Conservation (phyloP, 2,797 vertebrate genomes). For the Coranthus polyacanthus region DNA sequence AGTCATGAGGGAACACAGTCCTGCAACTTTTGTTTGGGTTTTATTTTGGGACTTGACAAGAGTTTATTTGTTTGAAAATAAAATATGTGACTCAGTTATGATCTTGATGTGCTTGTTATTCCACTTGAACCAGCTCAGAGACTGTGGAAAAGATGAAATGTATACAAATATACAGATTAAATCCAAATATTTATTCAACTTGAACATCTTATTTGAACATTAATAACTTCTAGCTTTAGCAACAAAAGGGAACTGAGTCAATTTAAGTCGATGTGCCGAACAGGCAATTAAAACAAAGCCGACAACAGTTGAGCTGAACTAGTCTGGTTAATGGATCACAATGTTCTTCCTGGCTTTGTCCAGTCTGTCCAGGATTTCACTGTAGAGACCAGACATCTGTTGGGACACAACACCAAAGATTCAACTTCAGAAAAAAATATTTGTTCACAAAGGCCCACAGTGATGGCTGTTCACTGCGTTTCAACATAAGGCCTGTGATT, state of each 20-base stretch:
- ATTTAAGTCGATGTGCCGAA: not conserved
- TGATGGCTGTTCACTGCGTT: not conserved
- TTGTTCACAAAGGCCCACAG: not conserved
- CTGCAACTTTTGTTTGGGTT: conserved; percentile 81
- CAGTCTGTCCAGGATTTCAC: conserved; percentile 88
- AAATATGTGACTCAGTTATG: conserved; percentile 90
- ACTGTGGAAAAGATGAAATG: conserved; percentile 21
- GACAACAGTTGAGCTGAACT: conserved; percentile 4
- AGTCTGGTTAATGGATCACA: conserved; percentile 67
- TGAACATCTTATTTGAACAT: conserved; percentile 12
- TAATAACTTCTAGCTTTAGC: conserved; percentile 12
- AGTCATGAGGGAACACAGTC: conserved; percentile 84
- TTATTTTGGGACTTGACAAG: conserved; percentile 88
- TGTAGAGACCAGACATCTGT: conserved; percentile 90
- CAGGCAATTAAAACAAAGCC: no score
- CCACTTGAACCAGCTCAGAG: conserved; percentile 27
- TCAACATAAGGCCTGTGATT: conserved; percentile 5
- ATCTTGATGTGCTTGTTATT: conserved; percentile 83
- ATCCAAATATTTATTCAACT: conserved; percentile 5
- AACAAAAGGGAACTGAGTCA: conserved; percentile 18
- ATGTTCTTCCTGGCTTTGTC: conserved; percentile 83
- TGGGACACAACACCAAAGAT: conserved; percentile 39
- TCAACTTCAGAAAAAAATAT: conserved; percentile 12
- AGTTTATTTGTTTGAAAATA: conserved; percentile 91
- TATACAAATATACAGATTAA: not conserved